Base-by-base conservation (phyloP, 2,797 vertebrate genomes). In the Graptemys geographica region DNA sequence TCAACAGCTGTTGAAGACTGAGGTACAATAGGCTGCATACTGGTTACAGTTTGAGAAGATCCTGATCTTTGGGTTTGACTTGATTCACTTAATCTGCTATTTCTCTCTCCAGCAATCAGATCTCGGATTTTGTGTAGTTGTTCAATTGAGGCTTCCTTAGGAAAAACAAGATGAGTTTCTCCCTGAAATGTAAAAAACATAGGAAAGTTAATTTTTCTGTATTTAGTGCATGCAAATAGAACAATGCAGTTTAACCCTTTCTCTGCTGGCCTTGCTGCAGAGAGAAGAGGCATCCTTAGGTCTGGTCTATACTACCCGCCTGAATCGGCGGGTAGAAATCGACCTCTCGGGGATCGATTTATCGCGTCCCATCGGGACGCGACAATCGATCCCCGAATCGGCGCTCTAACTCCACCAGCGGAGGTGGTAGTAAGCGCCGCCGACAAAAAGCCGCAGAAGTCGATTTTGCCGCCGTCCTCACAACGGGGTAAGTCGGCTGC, bases 141-240 rank as follows among this genome's bases (percentile, higher is more conserved):
- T 7, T 99, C 98, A 93, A 99, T 98, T 0, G 99, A 99, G 52
- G 99, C 99, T 84, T 99, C 98, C 94, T 98, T 99, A 31, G 99
- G 99, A 92, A 99, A 99, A 88, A 99, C 98, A 91, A 99, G 98
- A 97, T 99, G 99, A 15, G 99, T 99, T 97, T 99, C 99, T 93
- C 98, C 99, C 99, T 99, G 96, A 88, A 96, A 97, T 98, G 86
- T 86, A 89, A 62, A 28, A 78, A 78, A 49, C 25, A 90, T 3
- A 87, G 76, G 95, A 57, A 96, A 86, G 87, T 57, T 6, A 91
- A 79, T 87, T 65, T 3, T 83, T 90, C 49, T 91, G 79, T 27
- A 94, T 74, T 96, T 96, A 92, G 81, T 12, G 8, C 21, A 88
- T 7, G 16, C 55, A 74, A 31, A 78, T 37, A 86, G 57, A 72